phyloP scores from a whole-genome alignment of 2,888 invertebrate species.

The Ligdia adustata region DNA sequence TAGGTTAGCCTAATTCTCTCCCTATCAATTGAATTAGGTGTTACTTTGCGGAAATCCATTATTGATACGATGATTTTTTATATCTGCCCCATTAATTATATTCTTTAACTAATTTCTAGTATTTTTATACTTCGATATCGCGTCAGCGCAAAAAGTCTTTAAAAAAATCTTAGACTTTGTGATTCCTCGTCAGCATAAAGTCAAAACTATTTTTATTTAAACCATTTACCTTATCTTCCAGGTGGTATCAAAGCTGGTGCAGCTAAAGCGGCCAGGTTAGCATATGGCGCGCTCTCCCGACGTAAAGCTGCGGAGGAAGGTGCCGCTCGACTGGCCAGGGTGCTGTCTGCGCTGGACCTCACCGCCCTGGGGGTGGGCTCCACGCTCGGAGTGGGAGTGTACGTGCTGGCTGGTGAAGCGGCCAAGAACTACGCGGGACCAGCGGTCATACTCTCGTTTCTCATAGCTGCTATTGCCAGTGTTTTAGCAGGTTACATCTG shows the following conservation, averaged over 20 bases:
- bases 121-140: too few species aligned
- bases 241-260: conserved; percentile 74
- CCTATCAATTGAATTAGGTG: too few species aligned
- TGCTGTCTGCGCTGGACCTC: conserved; percentile 91
- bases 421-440: conserved; percentile 93
- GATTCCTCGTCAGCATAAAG: too few species aligned
- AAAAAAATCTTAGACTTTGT: too few species aligned
- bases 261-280: conserved; percentile 54
- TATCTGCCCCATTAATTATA: too few species aligned
- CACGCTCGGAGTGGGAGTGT: conserved; percentile 95
- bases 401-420: conserved; percentile 94
- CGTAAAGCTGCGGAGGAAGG: conserved; percentile 78
- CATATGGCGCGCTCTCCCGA: conserved; percentile 69
- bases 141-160: too few species aligned
- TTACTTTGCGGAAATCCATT: too few species aligned
- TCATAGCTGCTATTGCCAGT: conserved; percentile 96
- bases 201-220: too few species aligned
- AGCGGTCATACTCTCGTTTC: conserved; percentile 92
- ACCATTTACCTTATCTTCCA: too few species aligned
- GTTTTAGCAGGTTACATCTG: conserved; percentile 94
- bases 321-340: conserved; percentile 85
- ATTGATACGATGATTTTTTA: too few species aligned
- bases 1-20: too few species aligned
- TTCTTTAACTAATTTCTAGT: too few species aligned
- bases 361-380: conserved; percentile 93